These are phyloP conservation scores for Conomelus anceps DNA, from an alignment of 2,888 invertebrate species.

Conservation along the genomic window DNA sequence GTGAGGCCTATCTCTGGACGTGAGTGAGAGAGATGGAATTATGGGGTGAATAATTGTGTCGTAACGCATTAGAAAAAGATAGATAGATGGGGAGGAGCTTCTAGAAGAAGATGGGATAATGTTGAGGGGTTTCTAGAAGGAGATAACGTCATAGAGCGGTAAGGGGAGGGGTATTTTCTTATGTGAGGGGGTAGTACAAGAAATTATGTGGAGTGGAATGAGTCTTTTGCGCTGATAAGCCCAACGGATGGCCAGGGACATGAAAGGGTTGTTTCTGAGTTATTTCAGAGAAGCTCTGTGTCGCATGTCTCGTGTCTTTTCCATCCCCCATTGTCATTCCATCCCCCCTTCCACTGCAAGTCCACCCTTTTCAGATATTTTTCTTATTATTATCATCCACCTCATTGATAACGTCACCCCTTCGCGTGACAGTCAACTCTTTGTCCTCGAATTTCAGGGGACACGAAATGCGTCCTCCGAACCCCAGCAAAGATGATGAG, in stretches of 20 bases:
- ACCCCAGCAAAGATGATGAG: not conserved
- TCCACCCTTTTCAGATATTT: too few species aligned
- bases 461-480: too few species aligned
- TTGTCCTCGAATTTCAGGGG: not conserved
- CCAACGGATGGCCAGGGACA: not conserved
- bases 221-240: not conserved
- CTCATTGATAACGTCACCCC: not conserved
- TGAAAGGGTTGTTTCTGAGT: not conserved
- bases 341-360: too few species aligned
- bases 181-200: not conserved
- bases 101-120: not conserved
- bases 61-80: too few species aligned
- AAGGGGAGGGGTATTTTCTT: not conserved
- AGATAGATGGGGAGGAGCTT: not conserved
- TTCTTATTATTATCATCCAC: too few species aligned
- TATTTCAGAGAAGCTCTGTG: not conserved
- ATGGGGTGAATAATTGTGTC: too few species aligned
- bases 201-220: not conserved
- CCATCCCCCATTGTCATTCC: not conserved
- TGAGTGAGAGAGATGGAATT: too few species aligned
- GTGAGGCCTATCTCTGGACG: too few species aligned
- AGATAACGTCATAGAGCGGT: not conserved
- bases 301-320: not conserved
- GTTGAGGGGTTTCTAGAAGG: not conserved
- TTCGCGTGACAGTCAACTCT: not conserved